phyloP scores from a whole-genome alignment of 2,888 invertebrate species.

The Antheraea assamensis region DNA sequence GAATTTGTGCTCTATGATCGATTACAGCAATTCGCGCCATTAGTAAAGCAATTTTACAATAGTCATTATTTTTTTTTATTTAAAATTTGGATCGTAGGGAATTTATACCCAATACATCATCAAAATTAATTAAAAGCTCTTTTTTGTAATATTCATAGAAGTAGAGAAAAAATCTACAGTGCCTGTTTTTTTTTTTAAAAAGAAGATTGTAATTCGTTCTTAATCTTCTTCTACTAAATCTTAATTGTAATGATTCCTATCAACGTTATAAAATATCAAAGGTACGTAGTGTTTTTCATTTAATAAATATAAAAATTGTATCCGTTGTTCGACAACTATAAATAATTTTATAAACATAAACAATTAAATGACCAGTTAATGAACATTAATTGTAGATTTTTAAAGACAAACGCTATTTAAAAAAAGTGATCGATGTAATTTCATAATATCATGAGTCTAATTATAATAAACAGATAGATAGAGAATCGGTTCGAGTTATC shows the following conservation, averaged over 20 bases:
- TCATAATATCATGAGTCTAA: slow-evolving; percentile 42
- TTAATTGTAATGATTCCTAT: slow-evolving; percentile 31
- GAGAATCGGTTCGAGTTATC: slow-evolving; percentile 33
- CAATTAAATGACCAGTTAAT: slow-evolving; percentile 46
- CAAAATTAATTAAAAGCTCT: too few relatives aligned
- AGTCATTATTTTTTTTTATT: too few relatives aligned
- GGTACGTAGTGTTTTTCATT: slow-evolving; percentile 40
- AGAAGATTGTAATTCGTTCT: too few relatives aligned
- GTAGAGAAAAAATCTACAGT: too few relatives aligned
- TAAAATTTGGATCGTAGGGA: too few relatives aligned
- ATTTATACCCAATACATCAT: too few relatives aligned
- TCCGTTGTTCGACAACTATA: slow-evolving; percentile 43
- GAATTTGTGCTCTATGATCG: too few relatives aligned
- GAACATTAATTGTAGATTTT: slow-evolving; percentile 46
- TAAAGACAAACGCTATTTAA: slow-evolving; percentile 42
- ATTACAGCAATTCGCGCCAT: too few relatives aligned
- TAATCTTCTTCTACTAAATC: too few relatives aligned
- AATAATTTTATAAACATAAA: slow-evolving; percentile 39
- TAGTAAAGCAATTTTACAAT: too few relatives aligned
- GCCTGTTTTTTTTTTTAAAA: too few relatives aligned
- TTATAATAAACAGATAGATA: slow-evolving; percentile 43
- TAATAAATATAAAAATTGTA: slow-evolving; percentile 38
- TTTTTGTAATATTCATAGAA: too few relatives aligned
- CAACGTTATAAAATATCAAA: slow-evolving; percentile 37
- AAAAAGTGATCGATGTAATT: slow-evolving; percentile 48